A percentile compares a stretch with the other conserved stretches of the same genome.
phyloP scores from a whole-genome alignment of 2,113 vertebrate genomes.

The Micronisus gabar region DNA sequence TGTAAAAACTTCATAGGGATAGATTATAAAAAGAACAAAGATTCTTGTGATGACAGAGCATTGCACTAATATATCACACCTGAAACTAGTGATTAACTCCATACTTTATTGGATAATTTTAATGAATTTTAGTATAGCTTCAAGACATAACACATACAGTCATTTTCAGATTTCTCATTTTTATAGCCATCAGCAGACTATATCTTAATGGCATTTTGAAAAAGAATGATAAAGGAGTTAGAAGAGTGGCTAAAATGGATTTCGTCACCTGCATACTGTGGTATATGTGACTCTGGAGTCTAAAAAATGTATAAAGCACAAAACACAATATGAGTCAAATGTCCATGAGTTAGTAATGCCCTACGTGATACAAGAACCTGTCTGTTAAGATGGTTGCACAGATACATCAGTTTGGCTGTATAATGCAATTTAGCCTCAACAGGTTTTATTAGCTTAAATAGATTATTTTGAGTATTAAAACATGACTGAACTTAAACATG shows the following conservation, averaged over 20 bases:
- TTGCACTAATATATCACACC: conserved; percentile 32
- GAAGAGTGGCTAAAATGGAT: not conserved
- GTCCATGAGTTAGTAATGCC: not conserved
- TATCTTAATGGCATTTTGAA: conserved; percentile 26
- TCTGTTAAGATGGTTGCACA: not conserved
- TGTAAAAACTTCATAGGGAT: not conserved
- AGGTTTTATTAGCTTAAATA: not conserved
- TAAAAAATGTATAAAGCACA: not conserved
- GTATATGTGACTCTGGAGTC: not conserved
- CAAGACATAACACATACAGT: conserved; percentile 47
- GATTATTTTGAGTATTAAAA: not conserved
- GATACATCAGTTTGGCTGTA: not conserved
- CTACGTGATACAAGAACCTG: accelerated
- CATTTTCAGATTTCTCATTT: conserved; percentile 64
- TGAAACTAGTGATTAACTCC: conserved; percentile 53
- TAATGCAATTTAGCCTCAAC: not conserved
- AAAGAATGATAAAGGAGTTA: conserved; percentile 21
- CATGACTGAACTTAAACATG: not conserved
- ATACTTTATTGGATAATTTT: conserved; percentile 53
- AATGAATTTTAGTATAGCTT: conserved; percentile 50
- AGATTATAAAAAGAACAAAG: conserved; percentile 29
- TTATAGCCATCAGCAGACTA: conserved; percentile 41
- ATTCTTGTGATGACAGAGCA: conserved; percentile 26
- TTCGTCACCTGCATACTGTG: not conserved
- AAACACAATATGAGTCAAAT: not conserved